These are phyloP conservation scores for Tangara arthus DNA, from an alignment of 2,797 vertebrate genomes.

Conservation along the genomic window DNA sequence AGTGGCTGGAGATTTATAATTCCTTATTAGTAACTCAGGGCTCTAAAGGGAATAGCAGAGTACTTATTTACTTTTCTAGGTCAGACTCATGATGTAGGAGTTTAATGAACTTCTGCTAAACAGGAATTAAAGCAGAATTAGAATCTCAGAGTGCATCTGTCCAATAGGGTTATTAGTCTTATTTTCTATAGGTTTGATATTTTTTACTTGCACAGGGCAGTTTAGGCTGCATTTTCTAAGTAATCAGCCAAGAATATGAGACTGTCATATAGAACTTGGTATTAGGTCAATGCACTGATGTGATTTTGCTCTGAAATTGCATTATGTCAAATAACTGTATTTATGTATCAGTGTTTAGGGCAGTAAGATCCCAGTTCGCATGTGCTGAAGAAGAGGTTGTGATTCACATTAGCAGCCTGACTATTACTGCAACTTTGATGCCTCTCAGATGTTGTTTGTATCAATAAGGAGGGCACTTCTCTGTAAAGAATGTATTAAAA, in stretches of 20 bases:
- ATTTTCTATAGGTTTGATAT: conserved; percentile 16
- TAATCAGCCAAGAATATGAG: conserved; percentile 14
- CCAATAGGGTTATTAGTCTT: conserved; percentile 38
- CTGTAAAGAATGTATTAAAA: not conserved
- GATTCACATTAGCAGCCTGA: not conserved
- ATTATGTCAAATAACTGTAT: conserved; percentile 30
- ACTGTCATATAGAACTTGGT: not conserved
- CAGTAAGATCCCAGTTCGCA: not conserved
- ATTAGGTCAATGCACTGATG: conserved; percentile 39
- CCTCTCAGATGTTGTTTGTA: conserved; percentile 44
- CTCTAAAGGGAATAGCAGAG: conserved; percentile 54
- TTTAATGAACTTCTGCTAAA: conserved; percentile 69
- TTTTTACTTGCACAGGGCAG: not conserved
- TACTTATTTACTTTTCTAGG: conserved; percentile 63
- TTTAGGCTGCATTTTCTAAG: not conserved
- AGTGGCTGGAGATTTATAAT: conserved; percentile 68
- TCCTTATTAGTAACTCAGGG: conserved; percentile 59
- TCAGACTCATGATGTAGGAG: conserved; percentile 58
- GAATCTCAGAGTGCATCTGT: conserved; percentile 28
- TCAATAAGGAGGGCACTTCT: conserved; percentile 31
- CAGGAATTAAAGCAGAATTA: conserved; percentile 55
- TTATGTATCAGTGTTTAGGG: not conserved
- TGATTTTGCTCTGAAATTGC: conserved; percentile 49
- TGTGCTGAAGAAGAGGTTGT: not conserved
- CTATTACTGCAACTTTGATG: not conserved